phyloP scores from a whole-genome alignment of 37 sponge, comb jelly and placozoan genomes.

The Diacarnus erythraeanus region DNA sequence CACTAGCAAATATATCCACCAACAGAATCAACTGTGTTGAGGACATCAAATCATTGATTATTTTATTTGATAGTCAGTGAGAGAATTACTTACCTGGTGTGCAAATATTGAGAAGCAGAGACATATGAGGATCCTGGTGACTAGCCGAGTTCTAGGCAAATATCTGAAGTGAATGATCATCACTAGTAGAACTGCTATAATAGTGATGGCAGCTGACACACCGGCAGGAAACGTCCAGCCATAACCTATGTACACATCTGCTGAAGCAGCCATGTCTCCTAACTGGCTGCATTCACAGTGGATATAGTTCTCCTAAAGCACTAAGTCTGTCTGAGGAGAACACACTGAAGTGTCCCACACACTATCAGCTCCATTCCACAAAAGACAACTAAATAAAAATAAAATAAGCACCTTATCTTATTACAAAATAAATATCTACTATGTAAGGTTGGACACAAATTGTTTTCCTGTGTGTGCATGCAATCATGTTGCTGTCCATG shows the following conservation, averaged over 20 bases:
- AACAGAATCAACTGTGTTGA: conserved; percentile 45
- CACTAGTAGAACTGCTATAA: conserved; percentile 41
- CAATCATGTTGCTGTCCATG: too few relatives aligned
- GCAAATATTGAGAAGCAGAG: conserved; percentile 49
- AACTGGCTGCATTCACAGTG: conserved; percentile 54
- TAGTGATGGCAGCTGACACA: conserved; percentile 50
- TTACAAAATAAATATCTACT: too few relatives aligned
- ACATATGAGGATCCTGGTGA: conserved; percentile 48
- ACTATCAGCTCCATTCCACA: conserved; percentile 10
- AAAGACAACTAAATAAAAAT: conserved; percentile 30
- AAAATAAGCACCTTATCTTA: too few relatives aligned
- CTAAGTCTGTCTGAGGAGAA: neutral
- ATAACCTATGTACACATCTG: conserved; percentile 31
- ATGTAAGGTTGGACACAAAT: too few relatives aligned
- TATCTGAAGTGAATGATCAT: conserved; percentile 55
- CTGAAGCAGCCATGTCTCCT: conserved; percentile 62
- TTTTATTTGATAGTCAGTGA: too few relatives aligned
- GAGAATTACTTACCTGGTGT: conserved; percentile 67
- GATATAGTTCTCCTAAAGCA: conserved; percentile 46
- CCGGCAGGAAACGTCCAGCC: conserved; percentile 67
- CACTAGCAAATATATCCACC: conserved; percentile 57
- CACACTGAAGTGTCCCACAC: conserved; percentile 23
- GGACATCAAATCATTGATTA: too few relatives aligned
- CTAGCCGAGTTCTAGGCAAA: conserved; percentile 40
- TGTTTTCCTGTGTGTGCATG: too few relatives aligned